Conservation (phyloP, 2,888 invertebrate genomes). For the Sturmia bella region DNA sequence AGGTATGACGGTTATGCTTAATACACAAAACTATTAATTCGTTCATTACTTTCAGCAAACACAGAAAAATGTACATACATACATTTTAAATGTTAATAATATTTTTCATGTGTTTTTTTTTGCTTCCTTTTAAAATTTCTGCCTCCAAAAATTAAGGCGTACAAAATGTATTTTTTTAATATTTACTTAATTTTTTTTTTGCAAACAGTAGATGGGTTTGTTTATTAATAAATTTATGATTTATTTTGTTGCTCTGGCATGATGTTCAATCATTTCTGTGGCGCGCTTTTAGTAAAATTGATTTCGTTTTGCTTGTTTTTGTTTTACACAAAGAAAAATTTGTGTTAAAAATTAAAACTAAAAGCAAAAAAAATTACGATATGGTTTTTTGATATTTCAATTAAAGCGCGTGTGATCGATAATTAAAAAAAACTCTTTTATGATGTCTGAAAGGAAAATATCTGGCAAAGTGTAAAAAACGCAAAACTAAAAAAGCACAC, state of each 20-base stretch:
- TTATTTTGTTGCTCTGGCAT: slow-evolving; percentile 19
- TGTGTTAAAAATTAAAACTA: neutral
- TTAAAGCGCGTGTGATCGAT: slow-evolving; percentile 49
- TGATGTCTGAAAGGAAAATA: slow-evolving; percentile 12
- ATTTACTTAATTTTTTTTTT: slow-evolving; percentile 18
- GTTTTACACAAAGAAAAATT: neutral
- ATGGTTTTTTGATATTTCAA: slow-evolving; percentile 66
- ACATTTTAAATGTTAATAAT: slow-evolving; percentile 32
- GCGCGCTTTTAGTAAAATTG: slow-evolving; percentile 1
- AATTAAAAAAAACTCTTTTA: slow-evolving; percentile 55
- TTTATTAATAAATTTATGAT: slow-evolving; percentile 51
- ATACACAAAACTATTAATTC: slow-evolving; percentile 13
- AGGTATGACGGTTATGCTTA: slow-evolving; percentile 27
- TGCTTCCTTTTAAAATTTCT: neutral
- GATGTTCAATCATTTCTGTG: slow-evolving; percentile 19
- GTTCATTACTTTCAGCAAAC: neutral
- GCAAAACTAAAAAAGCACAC: slow-evolving; percentile 35
- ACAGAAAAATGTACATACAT: neutral
- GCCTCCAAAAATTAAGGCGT: slow-evolving; percentile 55
- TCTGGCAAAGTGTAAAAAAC: slow-evolving; percentile 42
- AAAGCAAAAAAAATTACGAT: slow-evolving; percentile 22
- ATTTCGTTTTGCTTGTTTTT: slow-evolving; percentile 11
- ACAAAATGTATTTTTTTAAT: slow-evolving; percentile 53
- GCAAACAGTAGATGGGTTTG: slow-evolving; percentile 31
- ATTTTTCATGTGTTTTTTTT: slow-evolving; percentile 5